These are phyloP conservation scores for Cephalopholis sonnerati DNA, from an alignment of 2,113 vertebrate genomes.

Conservation along the genomic window DNA sequence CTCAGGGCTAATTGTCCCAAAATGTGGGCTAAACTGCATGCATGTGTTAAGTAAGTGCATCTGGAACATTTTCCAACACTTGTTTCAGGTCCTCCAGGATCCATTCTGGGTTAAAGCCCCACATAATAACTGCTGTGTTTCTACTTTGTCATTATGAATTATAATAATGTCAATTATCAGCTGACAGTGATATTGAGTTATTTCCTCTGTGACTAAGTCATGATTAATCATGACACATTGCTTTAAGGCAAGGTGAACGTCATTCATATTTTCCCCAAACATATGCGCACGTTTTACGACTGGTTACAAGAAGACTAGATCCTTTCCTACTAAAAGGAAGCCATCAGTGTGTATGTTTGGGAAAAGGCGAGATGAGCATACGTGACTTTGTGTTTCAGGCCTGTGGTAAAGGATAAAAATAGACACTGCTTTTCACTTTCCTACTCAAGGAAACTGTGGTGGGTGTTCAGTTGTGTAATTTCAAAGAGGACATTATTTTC, in stretches of 20 bases:
- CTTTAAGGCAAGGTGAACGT: not conserved
- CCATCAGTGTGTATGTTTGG: fast-evolving
- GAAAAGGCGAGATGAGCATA: not conserved
- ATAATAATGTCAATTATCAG: not conserved
- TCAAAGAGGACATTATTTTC: not conserved
- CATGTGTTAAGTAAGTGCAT: no score
- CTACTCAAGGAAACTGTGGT: not conserved
- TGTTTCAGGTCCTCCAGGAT: not conserved
- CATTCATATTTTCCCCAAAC: not conserved
- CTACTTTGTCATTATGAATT: conserved; percentile 23
- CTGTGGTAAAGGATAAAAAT: not conserved
- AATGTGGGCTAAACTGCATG: not conserved
- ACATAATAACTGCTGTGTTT: not conserved
- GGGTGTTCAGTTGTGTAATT: not conserved
- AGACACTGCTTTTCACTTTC: not conserved
- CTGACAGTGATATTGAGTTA: fast-evolving
- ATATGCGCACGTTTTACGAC: not conserved
- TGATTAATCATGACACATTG: not conserved
- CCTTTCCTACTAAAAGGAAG: not conserved
- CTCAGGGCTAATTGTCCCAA: no score
- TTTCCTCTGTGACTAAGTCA: not conserved
- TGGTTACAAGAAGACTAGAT: not conserved
- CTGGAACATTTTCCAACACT: not conserved
- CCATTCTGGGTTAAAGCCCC: not conserved
- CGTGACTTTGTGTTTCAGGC: not conserved